Percentiles rank a stretch among this genome's conserved stretches.
Conservation (phyloP, 2,113 vertebrate species). For the Hippocampus zosterae region DNA sequence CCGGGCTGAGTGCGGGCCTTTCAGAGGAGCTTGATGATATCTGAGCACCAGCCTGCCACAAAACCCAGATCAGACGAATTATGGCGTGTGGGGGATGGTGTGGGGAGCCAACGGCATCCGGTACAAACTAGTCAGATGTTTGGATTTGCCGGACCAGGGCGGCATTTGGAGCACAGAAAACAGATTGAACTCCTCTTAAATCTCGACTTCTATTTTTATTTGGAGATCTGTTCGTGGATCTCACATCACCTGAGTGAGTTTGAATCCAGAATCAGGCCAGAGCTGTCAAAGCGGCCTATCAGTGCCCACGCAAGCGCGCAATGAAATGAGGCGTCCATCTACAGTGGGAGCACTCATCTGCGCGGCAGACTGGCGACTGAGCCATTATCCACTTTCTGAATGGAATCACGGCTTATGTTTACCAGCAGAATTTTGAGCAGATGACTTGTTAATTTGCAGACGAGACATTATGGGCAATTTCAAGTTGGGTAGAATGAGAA, state of each 20-base stretch:
- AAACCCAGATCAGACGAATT: constrained; percentile 50
- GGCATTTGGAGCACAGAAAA: constrained; percentile 21
- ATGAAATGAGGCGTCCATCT: constrained; percentile 33
- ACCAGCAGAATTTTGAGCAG: constrained; percentile 3
- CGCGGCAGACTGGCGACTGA: constrained; percentile 28
- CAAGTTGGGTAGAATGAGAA: not conserved
- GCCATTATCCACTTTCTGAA: constrained; percentile 20
- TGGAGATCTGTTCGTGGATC: constrained; percentile 20
- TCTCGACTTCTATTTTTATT: constrained; percentile 46
- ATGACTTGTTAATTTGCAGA: not conserved
- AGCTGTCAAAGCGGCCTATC: constrained; percentile 21
- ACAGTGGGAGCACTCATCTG: constrained; percentile 29
- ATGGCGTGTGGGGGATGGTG: constrained; percentile 18
- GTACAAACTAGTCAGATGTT: constrained; percentile 32
- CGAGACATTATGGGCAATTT: not conserved
- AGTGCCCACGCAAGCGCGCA: constrained; percentile 24
- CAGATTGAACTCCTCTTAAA: constrained; percentile 18
- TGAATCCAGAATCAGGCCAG: constrained; percentile 8
- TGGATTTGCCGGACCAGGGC: constrained; percentile 31
- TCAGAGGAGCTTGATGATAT: constrained; percentile 52
- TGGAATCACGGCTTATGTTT: not conserved
- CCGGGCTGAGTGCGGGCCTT: constrained; percentile 27
- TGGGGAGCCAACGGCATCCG: constrained; percentile 19
- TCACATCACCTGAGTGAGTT: constrained; percentile 12
- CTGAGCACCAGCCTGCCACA: constrained; percentile 34